Evolutionary conservation across 1,140 invertebrate species (phyloP).

Genomic region (Dufourea novaeangliae): DNA sequence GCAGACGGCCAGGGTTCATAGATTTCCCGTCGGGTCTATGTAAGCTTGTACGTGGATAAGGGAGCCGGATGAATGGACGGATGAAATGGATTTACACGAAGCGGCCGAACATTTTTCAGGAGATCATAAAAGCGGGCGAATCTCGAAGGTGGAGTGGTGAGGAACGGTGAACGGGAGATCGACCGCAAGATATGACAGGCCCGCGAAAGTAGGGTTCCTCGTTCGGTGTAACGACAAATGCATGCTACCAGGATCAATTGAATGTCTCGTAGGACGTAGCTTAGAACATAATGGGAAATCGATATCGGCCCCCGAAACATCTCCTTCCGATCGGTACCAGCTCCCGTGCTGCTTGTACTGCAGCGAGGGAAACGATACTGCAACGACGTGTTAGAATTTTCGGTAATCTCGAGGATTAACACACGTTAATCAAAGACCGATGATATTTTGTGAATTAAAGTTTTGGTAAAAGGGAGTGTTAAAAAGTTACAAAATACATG

Average conservation of each 20-base stretch:
- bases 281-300: constrained; percentile 67
- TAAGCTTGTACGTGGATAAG: constrained; percentile 38
- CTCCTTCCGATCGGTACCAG: constrained; percentile 20
- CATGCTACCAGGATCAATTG: constrained; percentile 66
- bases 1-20: constrained; percentile 44
- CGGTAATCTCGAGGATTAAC: not conserved
- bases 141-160: constrained; percentile 28
- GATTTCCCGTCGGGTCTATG: constrained; percentile 52
- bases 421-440: not conserved
- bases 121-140: constrained; percentile 56
- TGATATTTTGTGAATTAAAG: not conserved
- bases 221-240: constrained; percentile 61
- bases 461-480: no score
- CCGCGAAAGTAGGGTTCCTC: constrained; percentile 44
- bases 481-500: no score
- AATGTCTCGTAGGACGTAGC: constrained; percentile 51
- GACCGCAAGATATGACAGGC: constrained; percentile 60
- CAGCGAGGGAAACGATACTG: not conserved
- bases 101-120: constrained; percentile 60
- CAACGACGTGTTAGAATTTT: not conserved
- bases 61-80: constrained; percentile 55
- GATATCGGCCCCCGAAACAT: constrained; percentile 54
- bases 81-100: constrained; percentile 62
- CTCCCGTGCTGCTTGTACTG: not conserved
- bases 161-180: constrained; percentile 24